Percentiles rank a stretch among this genome's conserved stretches.
Conservation (phyloP, 2,797 vertebrate species). For the Borostomias antarcticus region DNA sequence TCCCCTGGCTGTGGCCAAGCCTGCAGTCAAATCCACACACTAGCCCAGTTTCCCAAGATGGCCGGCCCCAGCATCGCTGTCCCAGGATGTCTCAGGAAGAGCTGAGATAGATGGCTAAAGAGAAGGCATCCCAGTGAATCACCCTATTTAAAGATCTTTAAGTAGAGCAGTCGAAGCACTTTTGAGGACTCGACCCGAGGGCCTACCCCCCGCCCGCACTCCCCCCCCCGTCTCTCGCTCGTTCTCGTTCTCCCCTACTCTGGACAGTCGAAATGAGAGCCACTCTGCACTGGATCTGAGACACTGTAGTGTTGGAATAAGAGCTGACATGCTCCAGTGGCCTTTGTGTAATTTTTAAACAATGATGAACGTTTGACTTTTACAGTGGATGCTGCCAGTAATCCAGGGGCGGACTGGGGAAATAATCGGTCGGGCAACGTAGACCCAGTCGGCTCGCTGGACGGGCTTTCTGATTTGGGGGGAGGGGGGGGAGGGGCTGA, state of each 20-base stretch:
- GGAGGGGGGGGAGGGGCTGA: no score
- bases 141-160: constrained; percentile 77
- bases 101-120: constrained; percentile 58
- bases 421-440: no score
- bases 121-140: constrained; percentile 55
- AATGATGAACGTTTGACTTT: not conserved
- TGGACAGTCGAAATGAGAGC: no score
- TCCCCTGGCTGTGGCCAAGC: constrained; percentile 19
- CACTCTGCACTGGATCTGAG: no score
- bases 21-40: constrained; percentile 26
- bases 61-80: constrained; percentile 15
- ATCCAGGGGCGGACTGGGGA: no score
- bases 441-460: no score
- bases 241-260: constrained; percentile 21
- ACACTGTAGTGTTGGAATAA: constrained; percentile 19
- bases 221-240: constrained; percentile 10
- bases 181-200: constrained; percentile 67
- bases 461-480: no score
- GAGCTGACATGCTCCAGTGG: constrained; percentile 10
- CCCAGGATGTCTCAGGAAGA: constrained; percentile 46
- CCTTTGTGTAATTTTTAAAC: constrained; percentile 27
- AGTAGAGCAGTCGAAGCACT: constrained; percentile 70
- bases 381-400: not conserved
- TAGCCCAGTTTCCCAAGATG: constrained; percentile 57
- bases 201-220: constrained; percentile 25